Evolutionary conservation across 2,797 vertebrate species (phyloP).

Genomic region (Gambusia yucatana): DNA sequence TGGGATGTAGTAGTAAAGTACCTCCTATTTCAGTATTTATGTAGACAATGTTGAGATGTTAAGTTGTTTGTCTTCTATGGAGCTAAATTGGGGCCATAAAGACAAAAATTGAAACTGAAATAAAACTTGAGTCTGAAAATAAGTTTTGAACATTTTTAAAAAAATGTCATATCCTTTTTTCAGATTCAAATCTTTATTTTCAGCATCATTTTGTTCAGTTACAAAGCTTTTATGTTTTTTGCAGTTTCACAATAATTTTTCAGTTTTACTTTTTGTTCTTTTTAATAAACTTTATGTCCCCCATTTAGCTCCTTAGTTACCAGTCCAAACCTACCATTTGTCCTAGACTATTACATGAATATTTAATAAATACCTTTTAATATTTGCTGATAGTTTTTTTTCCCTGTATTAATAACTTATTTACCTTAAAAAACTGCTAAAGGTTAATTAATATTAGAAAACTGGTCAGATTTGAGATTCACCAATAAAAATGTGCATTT

Average conservation of each 20-base stretch:
- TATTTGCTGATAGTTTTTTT: neutral
- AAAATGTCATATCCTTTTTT: too few relatives aligned
- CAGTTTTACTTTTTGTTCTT: too few relatives aligned
- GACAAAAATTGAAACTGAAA: too few relatives aligned
- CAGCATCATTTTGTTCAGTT: too few relatives aligned
- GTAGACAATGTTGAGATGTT: neutral
- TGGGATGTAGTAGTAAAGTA: neutral
- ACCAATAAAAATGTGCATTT: neutral
- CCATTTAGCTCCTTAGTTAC: neutral
- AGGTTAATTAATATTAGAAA: neutral
- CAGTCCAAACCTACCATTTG: neutral
- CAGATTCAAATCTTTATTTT: too few relatives aligned
- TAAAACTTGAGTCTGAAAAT: too few relatives aligned
- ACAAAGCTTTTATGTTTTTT: too few relatives aligned
- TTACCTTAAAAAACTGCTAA: neutral
- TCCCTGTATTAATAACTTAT: too few relatives aligned
- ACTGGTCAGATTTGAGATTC: neutral
- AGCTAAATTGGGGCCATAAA: too few relatives aligned
- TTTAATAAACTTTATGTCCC: too few relatives aligned
- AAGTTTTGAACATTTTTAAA: too few relatives aligned
- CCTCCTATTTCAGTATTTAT: neutral
- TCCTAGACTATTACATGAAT: neutral
- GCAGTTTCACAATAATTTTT: too few relatives aligned
- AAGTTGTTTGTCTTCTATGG: neutral
- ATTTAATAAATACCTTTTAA: neutral